Conservation (phyloP, 2,113 vertebrate genomes). For the Casuarius casuarius region DNA sequence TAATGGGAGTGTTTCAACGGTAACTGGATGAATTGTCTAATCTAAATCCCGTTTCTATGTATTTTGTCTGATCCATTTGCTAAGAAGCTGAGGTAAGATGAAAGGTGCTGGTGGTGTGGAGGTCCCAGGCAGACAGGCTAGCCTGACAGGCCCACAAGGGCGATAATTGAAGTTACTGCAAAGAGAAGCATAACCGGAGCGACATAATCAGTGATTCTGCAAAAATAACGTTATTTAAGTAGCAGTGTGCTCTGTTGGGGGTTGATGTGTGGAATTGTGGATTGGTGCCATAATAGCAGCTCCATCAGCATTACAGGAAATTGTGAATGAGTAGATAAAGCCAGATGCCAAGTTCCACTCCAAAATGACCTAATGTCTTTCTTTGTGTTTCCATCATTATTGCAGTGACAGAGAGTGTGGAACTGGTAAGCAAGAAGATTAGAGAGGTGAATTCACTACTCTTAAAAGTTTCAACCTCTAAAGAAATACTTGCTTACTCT, state of each 20-base stretch:
- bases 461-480: not conserved
- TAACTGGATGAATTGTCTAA: not conserved
- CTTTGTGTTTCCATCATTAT: not conserved
- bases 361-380: not conserved
- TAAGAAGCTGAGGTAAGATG: not conserved
- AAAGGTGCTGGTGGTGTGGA: not conserved
- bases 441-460: not conserved
- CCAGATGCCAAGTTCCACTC: not conserved
- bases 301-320: not conserved
- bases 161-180: not conserved
- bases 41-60: not conserved
- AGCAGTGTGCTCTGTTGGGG: not conserved
- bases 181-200: not conserved
- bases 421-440: not conserved
- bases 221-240: not conserved
- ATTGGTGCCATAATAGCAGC: not conserved
- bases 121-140: not conserved
- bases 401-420: not conserved
- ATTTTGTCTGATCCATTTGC: not conserved
- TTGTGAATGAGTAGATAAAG: not conserved
- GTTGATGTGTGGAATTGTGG: not conserved
- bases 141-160: rapidly evolving
- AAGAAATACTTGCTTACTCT: not conserved
- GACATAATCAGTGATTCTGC: not conserved
- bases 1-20: not conserved